Base-by-base conservation (phyloP, 1,140 invertebrate genomes). In the Tenebrio molitor region DNA sequence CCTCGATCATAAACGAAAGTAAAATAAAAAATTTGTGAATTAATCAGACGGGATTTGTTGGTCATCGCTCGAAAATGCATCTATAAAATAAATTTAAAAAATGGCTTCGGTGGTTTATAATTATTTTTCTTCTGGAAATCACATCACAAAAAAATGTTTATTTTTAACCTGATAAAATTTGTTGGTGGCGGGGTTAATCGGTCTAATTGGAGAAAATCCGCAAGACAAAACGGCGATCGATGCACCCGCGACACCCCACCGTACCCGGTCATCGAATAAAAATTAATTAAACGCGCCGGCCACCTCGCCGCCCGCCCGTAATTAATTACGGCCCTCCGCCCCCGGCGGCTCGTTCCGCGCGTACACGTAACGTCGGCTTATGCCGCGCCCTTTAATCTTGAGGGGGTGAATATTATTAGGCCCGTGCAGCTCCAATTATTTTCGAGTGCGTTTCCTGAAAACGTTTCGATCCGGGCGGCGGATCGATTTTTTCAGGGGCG, bases 191-290 rank as follows among this genome's bases (percentile, higher is more conserved):
- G 15, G 10, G 23, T 58, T 58, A 58, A 58, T 58, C 29, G 50
- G 50, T 21, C 50, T 58, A 58, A 58, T 58, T 58, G 50, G 50
- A 12, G 21, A 15, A 58, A 58, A 58, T 58, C 50, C 50, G 19
- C 23, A 29, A 23, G 29, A 58, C 50, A 29, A 58, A 58, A 29
- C 21, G 21, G 2, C 21, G 19, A 58, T 58, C 21, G 12, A 50
- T 14, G 50, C 7, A 58, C 23, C 25, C 19, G 1, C 50, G 23
- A 50, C 19, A 50, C 15, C 19, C n/a, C n/a, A n/a, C n/a, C n/a
- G n/a, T n/a, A 50, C 44, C 19, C 17, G 44, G 15, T 17, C 12
- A 58, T 58, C 50, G 29, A 58, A 58, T 58, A 58, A 58, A 58
- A 58, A 58, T 58, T 58, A 58, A 58, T 58, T 58, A 58, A 58